Percentiles rank a stretch among this genome's conserved stretches.
phyloP scores from a whole-genome alignment of 2,888 invertebrate genomes.

The Chironomus tentans region DNA sequence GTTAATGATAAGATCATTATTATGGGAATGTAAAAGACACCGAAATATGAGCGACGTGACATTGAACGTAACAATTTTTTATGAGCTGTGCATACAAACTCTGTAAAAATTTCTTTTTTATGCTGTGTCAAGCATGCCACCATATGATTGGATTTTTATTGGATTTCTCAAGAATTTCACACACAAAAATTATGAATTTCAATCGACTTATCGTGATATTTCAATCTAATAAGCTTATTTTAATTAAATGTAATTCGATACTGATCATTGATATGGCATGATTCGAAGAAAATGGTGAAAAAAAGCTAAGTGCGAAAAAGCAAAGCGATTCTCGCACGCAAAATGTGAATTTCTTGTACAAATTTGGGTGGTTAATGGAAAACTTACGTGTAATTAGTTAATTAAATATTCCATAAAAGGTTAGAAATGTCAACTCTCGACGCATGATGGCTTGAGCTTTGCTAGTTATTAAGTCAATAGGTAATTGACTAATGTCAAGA shows the following conservation, averaged over 20 bases:
- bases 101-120: neutral
- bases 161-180: neutral
- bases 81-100: too few relatives aligned
- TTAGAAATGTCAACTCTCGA: neutral
- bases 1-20: neutral
- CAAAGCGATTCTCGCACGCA: neutral
- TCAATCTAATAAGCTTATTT: neutral
- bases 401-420: conserved; percentile 21
- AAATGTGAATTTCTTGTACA: neutral
- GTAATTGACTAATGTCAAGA: neutral
- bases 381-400: conserved; percentile 14
- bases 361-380: neutral
- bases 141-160: neutral
- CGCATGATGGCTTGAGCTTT: neutral
- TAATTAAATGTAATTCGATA: neutral
- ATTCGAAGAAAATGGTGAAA: too few relatives aligned
- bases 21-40: neutral
- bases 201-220: neutral
- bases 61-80: neutral
- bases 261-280: neutral
- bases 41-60: neutral
- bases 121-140: neutral
- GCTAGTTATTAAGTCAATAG: too few relatives aligned
- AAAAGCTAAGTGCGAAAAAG: too few relatives aligned
- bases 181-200: neutral